These are phyloP conservation scores for Brachionus plicatilis DNA, from an alignment of 1,140 invertebrate genomes.

Conservation along the genomic window DNA sequence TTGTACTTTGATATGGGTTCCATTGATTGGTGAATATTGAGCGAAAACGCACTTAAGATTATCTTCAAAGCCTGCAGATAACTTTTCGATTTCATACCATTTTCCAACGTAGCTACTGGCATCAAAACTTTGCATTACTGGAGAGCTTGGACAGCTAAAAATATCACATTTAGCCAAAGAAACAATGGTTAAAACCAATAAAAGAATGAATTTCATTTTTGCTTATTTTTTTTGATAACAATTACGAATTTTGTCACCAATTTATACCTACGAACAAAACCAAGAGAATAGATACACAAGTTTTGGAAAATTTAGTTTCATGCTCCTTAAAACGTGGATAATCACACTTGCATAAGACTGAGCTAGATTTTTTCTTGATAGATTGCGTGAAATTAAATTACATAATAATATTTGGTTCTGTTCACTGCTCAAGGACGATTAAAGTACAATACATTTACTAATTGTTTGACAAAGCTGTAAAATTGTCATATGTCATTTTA, in stretches of 20 bases:
- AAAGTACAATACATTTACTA: neutral
- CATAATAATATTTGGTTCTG: neutral
- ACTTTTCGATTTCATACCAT: slow-evolving; percentile 37
- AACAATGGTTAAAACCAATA: neutral
- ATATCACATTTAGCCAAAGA: neutral
- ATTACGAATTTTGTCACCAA: neutral
- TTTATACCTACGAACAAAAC: neutral
- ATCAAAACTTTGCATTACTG: neutral
- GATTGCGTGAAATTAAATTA: neutral
- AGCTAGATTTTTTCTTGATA: neutral
- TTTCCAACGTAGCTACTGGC: slow-evolving; percentile 27
- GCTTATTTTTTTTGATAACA: neutral
- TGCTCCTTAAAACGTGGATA: neutral
- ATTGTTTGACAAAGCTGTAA: neutral
- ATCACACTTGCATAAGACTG: neutral
- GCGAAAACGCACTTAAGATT: slow-evolving; percentile 25
- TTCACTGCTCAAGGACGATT: neutral
- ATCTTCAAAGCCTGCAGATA: slow-evolving; percentile 27
- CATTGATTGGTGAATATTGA: neutral
- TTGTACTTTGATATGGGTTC: neutral
- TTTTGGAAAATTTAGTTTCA: neutral
- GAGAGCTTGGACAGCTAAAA: neutral
- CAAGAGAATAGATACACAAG: neutral
- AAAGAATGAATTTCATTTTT: neutral
- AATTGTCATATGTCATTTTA: neutral